Percentiles rank a stretch among this genome's conserved stretches.
Evolutionary conservation across 2,797 vertebrate genomes (phyloP).

Genomic region (Octomys mimax): DNA sequence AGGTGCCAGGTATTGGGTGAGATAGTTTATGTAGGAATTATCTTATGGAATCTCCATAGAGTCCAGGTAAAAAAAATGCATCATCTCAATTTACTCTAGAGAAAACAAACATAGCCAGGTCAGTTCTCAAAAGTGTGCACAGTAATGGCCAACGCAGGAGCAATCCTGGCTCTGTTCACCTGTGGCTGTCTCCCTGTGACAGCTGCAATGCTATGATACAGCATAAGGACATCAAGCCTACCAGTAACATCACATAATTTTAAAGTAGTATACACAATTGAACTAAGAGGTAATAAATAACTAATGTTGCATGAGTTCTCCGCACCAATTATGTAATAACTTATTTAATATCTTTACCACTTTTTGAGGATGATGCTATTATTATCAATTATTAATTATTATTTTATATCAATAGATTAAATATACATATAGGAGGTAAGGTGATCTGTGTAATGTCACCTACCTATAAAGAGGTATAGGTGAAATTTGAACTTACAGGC

Average conservation of each 20-base stretch:
- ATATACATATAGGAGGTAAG: background rate
- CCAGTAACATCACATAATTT: fast-evolving
- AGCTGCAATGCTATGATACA: background rate
- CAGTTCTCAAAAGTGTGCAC: background rate
- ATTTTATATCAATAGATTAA: background rate
- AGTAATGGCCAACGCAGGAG: background rate
- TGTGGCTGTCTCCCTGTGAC: background rate
- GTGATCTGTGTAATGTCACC: background rate
- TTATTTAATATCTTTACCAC: background rate
- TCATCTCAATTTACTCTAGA: background rate
- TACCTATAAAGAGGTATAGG: background rate
- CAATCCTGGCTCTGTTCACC: background rate
- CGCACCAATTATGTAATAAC: background rate
- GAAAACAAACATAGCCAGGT: background rate
- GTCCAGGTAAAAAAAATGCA: background rate
- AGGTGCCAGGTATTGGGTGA: background rate
- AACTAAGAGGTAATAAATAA: background rate
- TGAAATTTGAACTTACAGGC: background rate
- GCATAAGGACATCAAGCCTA: background rate
- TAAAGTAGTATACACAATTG: background rate
- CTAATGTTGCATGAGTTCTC: background rate
- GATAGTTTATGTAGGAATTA: background rate
- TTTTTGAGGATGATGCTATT: background rate
- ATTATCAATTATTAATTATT: too few species aligned
- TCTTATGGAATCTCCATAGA: background rate